Evolutionary conservation across 1,140 invertebrate species (phyloP).

Genomic region (Hylyphantes graminicola): DNA sequence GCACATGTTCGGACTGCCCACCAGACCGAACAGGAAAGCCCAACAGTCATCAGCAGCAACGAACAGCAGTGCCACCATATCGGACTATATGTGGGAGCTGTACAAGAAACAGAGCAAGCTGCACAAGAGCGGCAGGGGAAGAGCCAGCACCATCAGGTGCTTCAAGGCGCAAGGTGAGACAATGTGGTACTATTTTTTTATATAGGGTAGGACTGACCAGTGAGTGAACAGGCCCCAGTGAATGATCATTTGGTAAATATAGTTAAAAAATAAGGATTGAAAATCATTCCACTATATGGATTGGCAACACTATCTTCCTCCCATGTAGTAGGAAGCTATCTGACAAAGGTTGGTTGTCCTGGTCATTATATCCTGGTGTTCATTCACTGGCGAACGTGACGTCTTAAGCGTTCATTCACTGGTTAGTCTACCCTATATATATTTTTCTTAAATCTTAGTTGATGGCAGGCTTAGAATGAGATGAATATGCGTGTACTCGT

Average conservation of each 20-base stretch:
- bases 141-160: slow-evolving; percentile 31
- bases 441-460: background rate
- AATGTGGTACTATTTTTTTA: background rate
- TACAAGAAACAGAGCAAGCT: slow-evolving; percentile 73
- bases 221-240: no score
- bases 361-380: no score
- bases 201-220: no score
- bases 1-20: slow-evolving; percentile 79
- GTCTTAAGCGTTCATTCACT: no score
- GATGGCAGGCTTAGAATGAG: background rate
- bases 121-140: slow-evolving; percentile 56
- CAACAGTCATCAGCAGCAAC: slow-evolving; percentile 55
- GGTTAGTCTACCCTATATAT: no score
- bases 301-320: no score
- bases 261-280: no score
- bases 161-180: slow-evolving; percentile 43
- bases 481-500: background rate
- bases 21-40: slow-evolving; percentile 69
- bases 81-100: slow-evolving; percentile 81
- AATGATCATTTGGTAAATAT: no score
- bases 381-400: no score
- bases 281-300: no score
- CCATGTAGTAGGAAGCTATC: no score
- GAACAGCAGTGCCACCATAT: slow-evolving; percentile 73
- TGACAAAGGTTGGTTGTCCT: no score